A percentile compares a stretch with the other conserved stretches of the same genome.
Evolutionary conservation across 2,797 vertebrate species (phyloP).

Genomic region (Thripadectes ignobilis): DNA sequence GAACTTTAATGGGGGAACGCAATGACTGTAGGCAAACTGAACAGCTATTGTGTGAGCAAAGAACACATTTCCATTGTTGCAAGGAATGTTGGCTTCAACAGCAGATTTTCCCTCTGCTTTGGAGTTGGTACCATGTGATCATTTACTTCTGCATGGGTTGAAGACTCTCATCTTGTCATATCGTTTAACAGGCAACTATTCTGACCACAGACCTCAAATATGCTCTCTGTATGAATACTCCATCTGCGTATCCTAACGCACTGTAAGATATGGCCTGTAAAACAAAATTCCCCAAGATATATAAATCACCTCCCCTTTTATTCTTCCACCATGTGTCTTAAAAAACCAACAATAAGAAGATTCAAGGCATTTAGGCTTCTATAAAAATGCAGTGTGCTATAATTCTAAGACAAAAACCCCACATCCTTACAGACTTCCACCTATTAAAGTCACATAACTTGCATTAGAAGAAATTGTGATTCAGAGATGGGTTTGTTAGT

Average conservation of each 20-base stretch:
- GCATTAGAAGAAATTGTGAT: neutral
- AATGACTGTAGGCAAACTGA: conserved; percentile 42
- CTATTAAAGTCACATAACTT: neutral
- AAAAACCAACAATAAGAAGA: neutral
- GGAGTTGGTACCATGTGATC: neutral
- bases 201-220: neutral
- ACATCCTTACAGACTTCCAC: neutral
- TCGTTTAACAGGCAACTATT: neutral
- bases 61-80: conserved; percentile 44
- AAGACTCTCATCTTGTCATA: neutral
- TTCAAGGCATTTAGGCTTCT: neutral
- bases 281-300: neutral
- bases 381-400: neutral
- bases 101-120: neutral
- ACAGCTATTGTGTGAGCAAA: conserved; percentile 51
- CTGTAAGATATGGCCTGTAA: neutral
- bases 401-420: neutral
- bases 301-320: neutral
- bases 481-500: neutral
- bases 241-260: rapidly evolving
- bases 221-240: neutral
- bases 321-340: neutral
- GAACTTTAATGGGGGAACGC: conserved; percentile 30
- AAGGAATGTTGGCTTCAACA: conserved; percentile 52
- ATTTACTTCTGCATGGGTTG: conserved; percentile 41